These are phyloP conservation scores for Xanthostigma xanthostigma DNA, from an alignment of 2,888 invertebrate species.

Conservation along the genomic window DNA sequence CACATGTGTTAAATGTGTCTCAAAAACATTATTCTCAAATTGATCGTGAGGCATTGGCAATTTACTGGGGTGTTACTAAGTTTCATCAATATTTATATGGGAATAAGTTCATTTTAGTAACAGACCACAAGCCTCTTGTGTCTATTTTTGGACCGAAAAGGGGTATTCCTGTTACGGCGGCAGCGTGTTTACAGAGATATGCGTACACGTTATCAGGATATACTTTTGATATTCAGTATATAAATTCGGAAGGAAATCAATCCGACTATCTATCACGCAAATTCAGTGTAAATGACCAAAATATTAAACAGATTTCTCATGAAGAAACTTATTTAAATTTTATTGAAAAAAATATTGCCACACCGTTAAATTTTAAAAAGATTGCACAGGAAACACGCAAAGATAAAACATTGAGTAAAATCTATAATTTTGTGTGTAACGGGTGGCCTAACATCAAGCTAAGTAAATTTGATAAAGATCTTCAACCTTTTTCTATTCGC, in stretches of 20 bases:
- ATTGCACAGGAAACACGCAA: neutral
- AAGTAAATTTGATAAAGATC: neutral
- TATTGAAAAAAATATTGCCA: neutral
- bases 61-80: neutral
- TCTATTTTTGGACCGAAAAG: conserved; percentile 13
- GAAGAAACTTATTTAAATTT: neutral
- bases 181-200: conserved; percentile 14
- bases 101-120: conserved; percentile 11
- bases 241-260: conserved; percentile 9
- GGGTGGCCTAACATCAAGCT: neutral
- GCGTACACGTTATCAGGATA: conserved; percentile 13
- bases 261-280: conserved; percentile 13
- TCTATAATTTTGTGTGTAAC: neutral
- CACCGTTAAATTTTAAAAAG: neutral
- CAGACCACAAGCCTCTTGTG: conserved; percentile 12
- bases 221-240: conserved; percentile 10
- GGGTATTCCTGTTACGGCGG: conserved; percentile 13
- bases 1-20: conserved; percentile 8
- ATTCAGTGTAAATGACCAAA: conserved; percentile 5
- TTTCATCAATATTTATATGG: conserved; percentile 16
- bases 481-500: neutral
- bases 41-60: conserved; percentile 7
- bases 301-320: neutral
- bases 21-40: conserved; percentile 7
- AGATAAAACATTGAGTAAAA: neutral